Conservation (phyloP, 2,113 vertebrate species). For the Procavia capensis region DNA sequence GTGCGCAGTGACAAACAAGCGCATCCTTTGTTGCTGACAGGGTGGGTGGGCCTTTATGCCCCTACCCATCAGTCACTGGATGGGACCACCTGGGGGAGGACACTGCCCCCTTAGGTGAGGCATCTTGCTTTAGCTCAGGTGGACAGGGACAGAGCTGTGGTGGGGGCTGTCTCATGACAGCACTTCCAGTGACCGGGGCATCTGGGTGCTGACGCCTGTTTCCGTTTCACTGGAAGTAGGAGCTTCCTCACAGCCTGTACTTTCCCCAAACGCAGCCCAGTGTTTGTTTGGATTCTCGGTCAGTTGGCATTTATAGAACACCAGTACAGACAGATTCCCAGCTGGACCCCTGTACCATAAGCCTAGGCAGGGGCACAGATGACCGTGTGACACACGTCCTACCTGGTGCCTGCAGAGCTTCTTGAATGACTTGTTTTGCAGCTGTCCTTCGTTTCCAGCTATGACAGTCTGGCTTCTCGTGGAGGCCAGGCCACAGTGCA, state of each 20-base stretch:
- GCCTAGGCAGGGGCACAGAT: neutral
- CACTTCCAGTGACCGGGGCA: neutral
- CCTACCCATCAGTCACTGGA: neutral
- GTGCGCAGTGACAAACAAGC: too few relatives aligned
- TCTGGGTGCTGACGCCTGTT: neutral
- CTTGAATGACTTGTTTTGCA: neutral
- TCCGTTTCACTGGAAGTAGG: neutral
- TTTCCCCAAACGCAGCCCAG: neutral
- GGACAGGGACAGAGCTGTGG: neutral
- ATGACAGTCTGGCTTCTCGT: slow-evolving; percentile 4
- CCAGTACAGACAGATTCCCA: neutral
- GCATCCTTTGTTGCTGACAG: neutral
- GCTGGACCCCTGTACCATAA: neutral
- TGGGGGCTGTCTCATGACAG: neutral
- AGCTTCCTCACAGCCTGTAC: neutral
- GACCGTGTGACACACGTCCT: neutral
- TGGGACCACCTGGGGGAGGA: neutral
- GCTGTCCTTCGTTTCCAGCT: neutral
- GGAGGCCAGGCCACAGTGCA: neutral
- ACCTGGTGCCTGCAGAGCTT: neutral
- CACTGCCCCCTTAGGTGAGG: neutral
- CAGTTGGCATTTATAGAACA: neutral
- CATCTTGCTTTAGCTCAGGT: neutral
- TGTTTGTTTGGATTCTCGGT: neutral
- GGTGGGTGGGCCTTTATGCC: neutral